Percentiles rank a stretch among this genome's conserved stretches.
Evolutionary conservation across 2,888 invertebrate genomes (phyloP).

Genomic region (Caenorhabditis japonica): DNA sequence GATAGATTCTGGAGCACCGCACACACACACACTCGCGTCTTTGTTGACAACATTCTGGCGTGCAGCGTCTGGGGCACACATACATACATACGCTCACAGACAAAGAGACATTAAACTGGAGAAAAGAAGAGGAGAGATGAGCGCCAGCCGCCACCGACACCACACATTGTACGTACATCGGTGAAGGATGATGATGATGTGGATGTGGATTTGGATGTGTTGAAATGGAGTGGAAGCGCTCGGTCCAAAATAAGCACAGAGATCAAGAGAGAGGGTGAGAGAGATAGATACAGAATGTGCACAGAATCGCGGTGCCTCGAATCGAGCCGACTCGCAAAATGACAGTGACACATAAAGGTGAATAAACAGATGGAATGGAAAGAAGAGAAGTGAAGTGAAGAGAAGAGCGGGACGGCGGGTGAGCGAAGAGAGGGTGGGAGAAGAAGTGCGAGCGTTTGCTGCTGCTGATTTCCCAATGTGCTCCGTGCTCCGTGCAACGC

Average conservation of each 20-base stretch:
- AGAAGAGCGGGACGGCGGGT: conserved; percentile 1
- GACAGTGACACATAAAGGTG: conserved; percentile 52
- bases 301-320: neutral
- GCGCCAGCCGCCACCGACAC: neutral
- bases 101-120: conserved; percentile 51
- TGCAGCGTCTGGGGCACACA: conserved; percentile 30
- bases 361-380: conserved; percentile 45
- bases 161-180: neutral
- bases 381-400: conserved; percentile 5
- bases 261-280: neutral
- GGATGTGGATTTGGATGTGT: conserved; percentile 9
- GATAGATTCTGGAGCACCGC: conserved; percentile 45
- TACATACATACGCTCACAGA: no score
- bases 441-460: conserved; percentile 8
- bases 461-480: conserved; percentile 1
- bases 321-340: neutral
- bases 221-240: conserved; percentile 24
- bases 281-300: neutral
- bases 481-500: conserved; percentile 7
- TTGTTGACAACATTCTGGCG: conserved; percentile 51
- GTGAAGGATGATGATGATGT: conserved; percentile 10
- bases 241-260: neutral
- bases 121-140: conserved; percentile 6
- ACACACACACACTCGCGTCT: conserved; percentile 10
- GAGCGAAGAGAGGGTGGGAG: neutral